These are phyloP conservation scores for Rhinatrema bivittatum DNA, from an alignment of 2,797 vertebrate genomes.

Conservation along the genomic window DNA sequence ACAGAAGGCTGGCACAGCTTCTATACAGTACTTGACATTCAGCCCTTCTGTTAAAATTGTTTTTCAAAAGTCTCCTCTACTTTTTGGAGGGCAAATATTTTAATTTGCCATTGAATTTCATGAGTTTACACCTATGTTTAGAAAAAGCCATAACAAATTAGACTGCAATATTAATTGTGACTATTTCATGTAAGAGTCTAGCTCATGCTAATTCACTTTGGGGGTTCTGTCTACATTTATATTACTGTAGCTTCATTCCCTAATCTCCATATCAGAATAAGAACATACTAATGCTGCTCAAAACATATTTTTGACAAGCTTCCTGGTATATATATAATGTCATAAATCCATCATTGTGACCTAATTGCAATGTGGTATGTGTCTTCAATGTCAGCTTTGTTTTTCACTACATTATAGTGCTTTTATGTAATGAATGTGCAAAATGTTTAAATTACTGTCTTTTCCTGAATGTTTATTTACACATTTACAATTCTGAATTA, in stretches of 20 bases:
- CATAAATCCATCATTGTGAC: constrained; percentile 64
- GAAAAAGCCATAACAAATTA: constrained; percentile 68
- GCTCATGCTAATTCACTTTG: constrained; percentile 23
- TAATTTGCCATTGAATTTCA: constrained; percentile 37
- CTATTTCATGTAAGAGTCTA: constrained; percentile 35
- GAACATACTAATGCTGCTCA: constrained; percentile 26
- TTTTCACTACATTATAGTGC: constrained; percentile 47
- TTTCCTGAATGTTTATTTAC: constrained; percentile 53
- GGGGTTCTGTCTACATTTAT: constrained; percentile 43
- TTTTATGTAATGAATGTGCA: constrained; percentile 53
- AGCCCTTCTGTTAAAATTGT: constrained; percentile 30
- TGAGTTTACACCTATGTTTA: constrained; percentile 48
- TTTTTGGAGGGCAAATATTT: constrained; percentile 25
- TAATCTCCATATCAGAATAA: constrained; percentile 28
- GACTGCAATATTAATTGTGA: constrained; percentile 59
- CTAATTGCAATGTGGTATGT: constrained; percentile 65
- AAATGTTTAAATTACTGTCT: constrained; percentile 60
- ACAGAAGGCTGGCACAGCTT: constrained; percentile 16
- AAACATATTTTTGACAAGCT: constrained; percentile 31
- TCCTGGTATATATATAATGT: constrained; percentile 28
- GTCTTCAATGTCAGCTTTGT: constrained; percentile 55
- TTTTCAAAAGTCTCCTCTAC: constrained; percentile 27
- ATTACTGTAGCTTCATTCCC: constrained; percentile 29
- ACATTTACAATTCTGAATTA: constrained; percentile 21
- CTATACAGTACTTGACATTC: too few relatives aligned